Base-by-base conservation (phyloP, 2,113 vertebrate genomes). In the Oryzias curvinotus region DNA sequence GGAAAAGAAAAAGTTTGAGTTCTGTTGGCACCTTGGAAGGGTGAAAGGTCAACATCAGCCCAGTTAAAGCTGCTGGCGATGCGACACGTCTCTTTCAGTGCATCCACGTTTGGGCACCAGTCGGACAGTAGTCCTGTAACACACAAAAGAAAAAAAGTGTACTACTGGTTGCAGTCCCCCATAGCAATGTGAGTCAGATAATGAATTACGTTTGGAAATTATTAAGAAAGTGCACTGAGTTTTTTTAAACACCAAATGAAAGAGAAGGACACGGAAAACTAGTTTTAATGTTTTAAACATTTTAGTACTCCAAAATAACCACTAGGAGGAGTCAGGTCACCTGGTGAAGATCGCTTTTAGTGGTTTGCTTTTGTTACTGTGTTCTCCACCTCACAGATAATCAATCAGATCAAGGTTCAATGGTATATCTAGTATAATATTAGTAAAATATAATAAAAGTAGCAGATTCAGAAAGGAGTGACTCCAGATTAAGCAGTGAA, bases 31-130 rank as follows among this genome's bases (percentile, higher is more conserved):
- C 95, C 95, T 95, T 96, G 95, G 59, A 94, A 96, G 80, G 95
- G 95, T 77, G 94, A 95, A 83, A 96, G 94, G 82, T 96, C 95
- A 74, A 96, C 95, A 75, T 96, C 94, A 57, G 94, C 93, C 95
- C 95, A 96, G 89, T 96, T 96, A 89, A 94, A 94, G 91, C 93
- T 96, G 92, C 93, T 95, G 77, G 95, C 95, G 78, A 95, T 95
- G 74, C 95, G 94, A 90, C 94, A 96, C 89, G 93, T 96, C 92
- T 95, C 94, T 90, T 96, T 96, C 78, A 96, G 91, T 85, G 94
- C 92, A 83, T 96, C 95, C 84, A 96, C 90, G 85, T 94, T 95
- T 70, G 94, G 93, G 90, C 94, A 95, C 94, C 94, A 95, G 89
- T 96, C 94, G 71, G 88, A 88, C 61, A 89, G 88, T 68, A 92